Evolutionary conservation across 2,797 vertebrate species (phyloP), one percentile per base, ranked within the genome.

Genomic region (Sebastes itinus): DNA sequence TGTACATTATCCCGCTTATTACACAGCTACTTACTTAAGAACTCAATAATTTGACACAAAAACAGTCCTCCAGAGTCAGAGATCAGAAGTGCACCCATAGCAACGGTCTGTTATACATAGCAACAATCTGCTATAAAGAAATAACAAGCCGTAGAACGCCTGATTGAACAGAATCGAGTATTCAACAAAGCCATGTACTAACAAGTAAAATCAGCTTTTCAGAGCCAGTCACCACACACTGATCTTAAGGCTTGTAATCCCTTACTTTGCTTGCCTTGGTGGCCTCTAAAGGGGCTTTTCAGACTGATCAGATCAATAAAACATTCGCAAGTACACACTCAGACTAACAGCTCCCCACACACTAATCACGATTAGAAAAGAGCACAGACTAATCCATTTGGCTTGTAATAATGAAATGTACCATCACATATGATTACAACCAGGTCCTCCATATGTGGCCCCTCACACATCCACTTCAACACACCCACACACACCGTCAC

Each of bases 241-340:
- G 55, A 75, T 42, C 12, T 25, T 1, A 23, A 52, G n/a, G 71
- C 55, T 66, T 75, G 67, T 80, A 72, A 78, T 85, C 25, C 49
- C 7, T 49, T 69, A 46, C 78, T 71, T 65, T 63, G 33, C 3
- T 52, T 35, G 22, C n/a, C 56, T 56, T 30, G 28, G 66, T 74
- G 58, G 74, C 12, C 66, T 86, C 56, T 52, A 64, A 73, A 35
- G 33, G 13, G 35, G 71, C 69, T 87, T 78, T 68, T 54, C n/a
- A 80, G 75, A 78, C 82, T 38, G 65, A 91, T 91, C 88, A 91
- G 65, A 91, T 91, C 88, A 91, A 90, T 91, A 83, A 77, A 78
- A 76, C 67, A 79, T 61, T 28, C 30, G 14, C 60, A 58, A 72
- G 69, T 4, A 79, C 72, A 75, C 80, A 77, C 58, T 28, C 38